phyloP scores from a whole-genome alignment of 1,140 invertebrate genomes.

The Glossosoma conforme region DNA sequence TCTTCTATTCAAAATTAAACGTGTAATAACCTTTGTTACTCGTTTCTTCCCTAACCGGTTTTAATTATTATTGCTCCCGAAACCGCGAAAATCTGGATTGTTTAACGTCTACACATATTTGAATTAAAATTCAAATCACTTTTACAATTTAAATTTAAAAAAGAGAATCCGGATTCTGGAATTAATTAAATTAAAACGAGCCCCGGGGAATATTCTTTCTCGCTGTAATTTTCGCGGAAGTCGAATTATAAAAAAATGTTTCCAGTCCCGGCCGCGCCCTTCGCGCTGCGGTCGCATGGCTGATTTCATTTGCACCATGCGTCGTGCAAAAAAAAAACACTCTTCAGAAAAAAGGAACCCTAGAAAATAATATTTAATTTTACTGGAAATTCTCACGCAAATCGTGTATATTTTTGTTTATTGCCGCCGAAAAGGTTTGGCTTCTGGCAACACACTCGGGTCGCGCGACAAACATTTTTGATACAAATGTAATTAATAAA shows the following conservation, averaged over 20 bases:
- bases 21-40: no score
- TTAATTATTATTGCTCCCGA: no score
- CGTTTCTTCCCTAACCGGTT: no score
- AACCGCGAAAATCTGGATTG: not conserved
- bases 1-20: no score
- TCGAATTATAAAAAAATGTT: constrained; percentile 16
- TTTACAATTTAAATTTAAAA: constrained; percentile 14
- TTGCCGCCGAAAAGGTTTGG: not conserved
- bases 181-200: constrained; percentile 21
- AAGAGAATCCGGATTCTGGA: constrained; percentile 12
- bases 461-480: constrained; percentile 8
- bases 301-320: constrained; percentile 9
- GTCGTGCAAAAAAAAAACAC: constrained; percentile 3
- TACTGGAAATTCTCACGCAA: not conserved
- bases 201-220: constrained; percentile 4
- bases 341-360: no score
- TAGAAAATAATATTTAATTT: constrained; percentile 8
- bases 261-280: not conserved
- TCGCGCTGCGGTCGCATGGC: not conserved
- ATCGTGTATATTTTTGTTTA: not conserved
- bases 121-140: constrained; percentile 18
- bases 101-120: constrained; percentile 5
- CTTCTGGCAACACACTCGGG: constrained; percentile 1
- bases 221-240: constrained; percentile 10
- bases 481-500: no score